Conservation (phyloP, 2,797 vertebrate genomes). For the Intellagama lesueurii region DNA sequence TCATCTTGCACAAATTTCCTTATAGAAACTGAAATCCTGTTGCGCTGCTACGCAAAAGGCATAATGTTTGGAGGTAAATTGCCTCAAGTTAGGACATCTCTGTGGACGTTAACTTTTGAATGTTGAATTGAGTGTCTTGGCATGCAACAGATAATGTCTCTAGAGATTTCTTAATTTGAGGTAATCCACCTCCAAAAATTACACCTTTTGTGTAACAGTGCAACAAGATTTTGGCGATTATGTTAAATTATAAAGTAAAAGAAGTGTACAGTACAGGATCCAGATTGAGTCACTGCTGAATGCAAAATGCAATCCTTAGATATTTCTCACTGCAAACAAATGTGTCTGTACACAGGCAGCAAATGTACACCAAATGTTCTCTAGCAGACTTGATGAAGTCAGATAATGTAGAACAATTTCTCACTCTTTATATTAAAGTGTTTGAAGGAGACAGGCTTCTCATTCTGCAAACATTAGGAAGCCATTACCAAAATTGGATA, state of each 20-base stretch:
- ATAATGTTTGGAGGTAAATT: slow-evolving; percentile 33
- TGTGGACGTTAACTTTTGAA: too few species aligned
- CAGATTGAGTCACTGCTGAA: background rate
- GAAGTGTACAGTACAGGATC: slow-evolving; percentile 48
- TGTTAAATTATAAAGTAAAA: slow-evolving; percentile 52
- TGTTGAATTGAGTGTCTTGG: too few species aligned
- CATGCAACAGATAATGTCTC: too few species aligned
- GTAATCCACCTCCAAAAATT: too few species aligned
- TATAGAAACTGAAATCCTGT: too few species aligned
- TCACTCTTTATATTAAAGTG: slow-evolving; percentile 37
- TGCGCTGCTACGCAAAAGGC: background rate
- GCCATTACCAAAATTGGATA: slow-evolving; percentile 52
- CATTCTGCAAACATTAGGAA: slow-evolving; percentile 59
- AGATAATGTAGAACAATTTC: slow-evolving; percentile 49
- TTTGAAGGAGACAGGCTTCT: slow-evolving; percentile 26
- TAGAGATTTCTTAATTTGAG: too few species aligned
- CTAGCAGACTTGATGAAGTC: slow-evolving; percentile 54
- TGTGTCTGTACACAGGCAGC: slow-evolving; percentile 24
- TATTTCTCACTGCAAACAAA: slow-evolving; percentile 52
- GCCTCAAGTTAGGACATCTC: too few species aligned
- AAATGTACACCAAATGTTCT: slow-evolving; percentile 38
- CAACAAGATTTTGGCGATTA: too few species aligned
- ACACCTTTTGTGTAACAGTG: too few species aligned
- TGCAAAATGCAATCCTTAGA: slow-evolving; percentile 43
- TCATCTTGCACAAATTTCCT: too few species aligned